These are phyloP conservation scores for Heteractis magnifica DNA, from an alignment of 92 coral and sea anemone genomes.

Conservation along the genomic window DNA sequence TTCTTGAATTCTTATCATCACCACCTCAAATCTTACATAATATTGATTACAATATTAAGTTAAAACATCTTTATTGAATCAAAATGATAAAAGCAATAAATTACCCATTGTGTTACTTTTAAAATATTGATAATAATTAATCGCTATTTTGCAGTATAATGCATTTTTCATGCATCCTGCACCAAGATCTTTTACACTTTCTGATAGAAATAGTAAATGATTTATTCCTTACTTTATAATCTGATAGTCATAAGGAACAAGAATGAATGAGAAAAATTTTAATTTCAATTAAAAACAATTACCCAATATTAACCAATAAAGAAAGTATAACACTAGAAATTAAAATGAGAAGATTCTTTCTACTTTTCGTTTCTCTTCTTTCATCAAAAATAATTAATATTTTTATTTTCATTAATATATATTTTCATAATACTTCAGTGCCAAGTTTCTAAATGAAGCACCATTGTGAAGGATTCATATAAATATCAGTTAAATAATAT, in stretches of 20 bases:
- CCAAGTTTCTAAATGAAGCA: background rate
- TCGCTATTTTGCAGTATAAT: background rate
- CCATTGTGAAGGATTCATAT: background rate
- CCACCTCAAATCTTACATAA: background rate
- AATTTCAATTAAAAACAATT: background rate
- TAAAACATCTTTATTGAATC: background rate
- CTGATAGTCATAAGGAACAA: background rate
- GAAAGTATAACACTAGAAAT: background rate
- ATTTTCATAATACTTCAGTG: no score
- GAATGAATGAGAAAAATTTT: background rate
- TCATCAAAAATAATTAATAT: background rate
- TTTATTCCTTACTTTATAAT: no score
- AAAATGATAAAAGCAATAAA: background rate
- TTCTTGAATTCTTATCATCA: background rate
- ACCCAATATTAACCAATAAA: background rate
- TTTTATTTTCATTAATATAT: no score
- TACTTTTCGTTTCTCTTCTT: background rate
- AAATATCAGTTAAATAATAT: no score
- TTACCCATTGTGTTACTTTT: background rate
- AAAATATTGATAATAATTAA: background rate
- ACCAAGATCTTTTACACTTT: background rate
- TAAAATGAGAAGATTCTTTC: no score
- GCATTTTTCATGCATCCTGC: background rate
- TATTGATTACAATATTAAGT: constrained; percentile 3
- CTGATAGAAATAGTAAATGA: background rate